A percentile compares a stretch with the other conserved stretches of the same genome.
phyloP scores from a whole-genome alignment of 2,113 vertebrate genomes.

The Rhinoderma darwinii region DNA sequence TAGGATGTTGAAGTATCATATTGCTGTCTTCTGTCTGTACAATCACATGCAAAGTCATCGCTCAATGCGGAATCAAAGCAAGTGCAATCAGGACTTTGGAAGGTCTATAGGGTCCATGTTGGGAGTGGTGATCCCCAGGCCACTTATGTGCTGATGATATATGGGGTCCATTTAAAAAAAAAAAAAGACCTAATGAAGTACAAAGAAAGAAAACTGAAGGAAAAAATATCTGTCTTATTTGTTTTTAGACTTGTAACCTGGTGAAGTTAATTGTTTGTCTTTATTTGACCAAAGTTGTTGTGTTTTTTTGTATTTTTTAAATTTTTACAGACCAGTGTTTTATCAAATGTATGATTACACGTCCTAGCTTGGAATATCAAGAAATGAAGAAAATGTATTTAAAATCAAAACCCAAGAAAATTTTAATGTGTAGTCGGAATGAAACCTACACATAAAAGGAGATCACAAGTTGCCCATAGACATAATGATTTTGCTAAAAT shows the following conservation, averaged over 20 bases:
- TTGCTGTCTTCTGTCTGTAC: background rate
- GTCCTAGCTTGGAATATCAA: background rate
- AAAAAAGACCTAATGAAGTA: background rate
- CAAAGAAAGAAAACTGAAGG: background rate
- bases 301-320: background rate
- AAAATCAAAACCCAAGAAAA: too few species aligned
- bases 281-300: background rate
- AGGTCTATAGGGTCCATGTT: background rate
- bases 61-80: background rate
- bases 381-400: too few species aligned
- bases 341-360: background rate
- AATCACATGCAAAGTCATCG: slow-evolving; percentile 3
- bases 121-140: background rate
- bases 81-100: background rate
- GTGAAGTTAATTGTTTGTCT: background rate
- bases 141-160: background rate
- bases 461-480: background rate
- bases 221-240: background rate
- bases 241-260: background rate
- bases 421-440: too few species aligned
- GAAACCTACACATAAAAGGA: background rate
- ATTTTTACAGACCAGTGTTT: background rate
- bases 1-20: background rate
- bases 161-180: background rate
- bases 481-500: background rate